These are phyloP conservation scores for Tapera naevia DNA, from an alignment of 2,797 vertebrate genomes.

Conservation along the genomic window DNA sequence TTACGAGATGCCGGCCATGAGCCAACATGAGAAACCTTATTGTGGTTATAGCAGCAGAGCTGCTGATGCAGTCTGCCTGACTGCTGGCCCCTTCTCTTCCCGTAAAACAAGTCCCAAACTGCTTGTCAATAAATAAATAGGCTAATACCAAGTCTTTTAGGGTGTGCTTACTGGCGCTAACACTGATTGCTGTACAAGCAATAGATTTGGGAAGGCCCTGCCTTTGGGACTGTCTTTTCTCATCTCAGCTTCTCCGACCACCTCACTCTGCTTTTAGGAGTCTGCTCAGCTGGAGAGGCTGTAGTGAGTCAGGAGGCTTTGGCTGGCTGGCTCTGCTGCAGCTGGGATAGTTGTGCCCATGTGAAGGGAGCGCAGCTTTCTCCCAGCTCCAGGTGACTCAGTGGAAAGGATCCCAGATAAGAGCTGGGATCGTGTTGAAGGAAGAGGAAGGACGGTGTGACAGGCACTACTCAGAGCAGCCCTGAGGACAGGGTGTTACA, in stretches of 20 bases:
- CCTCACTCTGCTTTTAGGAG: neutral
- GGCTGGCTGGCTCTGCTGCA: neutral
- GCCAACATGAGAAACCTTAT: neutral
- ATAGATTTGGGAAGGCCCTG: neutral
- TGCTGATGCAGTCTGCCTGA: neutral
- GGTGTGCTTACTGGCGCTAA: neutral
- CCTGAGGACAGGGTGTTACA: neutral
- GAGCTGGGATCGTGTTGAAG: neutral
- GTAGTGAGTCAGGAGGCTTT: neutral
- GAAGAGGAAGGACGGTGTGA: neutral
- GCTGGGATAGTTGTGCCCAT: neutral
- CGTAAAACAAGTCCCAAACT: neutral
- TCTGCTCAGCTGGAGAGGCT: neutral
- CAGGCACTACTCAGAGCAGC: neutral
- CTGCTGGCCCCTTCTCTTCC: neutral
- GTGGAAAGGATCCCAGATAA: neutral
- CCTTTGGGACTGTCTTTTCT: neutral
- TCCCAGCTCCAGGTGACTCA: neutral
- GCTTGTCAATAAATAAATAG: neutral
- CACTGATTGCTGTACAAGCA: rapidly evolving
- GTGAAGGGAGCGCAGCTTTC: neutral
- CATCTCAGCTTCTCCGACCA: neutral
- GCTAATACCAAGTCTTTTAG: neutral
- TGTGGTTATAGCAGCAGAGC: neutral
- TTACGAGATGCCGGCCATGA: neutral